phyloP scores from a whole-genome alignment of 2,888 invertebrate genomes.

The Harpagoxenus sublaevis region DNA sequence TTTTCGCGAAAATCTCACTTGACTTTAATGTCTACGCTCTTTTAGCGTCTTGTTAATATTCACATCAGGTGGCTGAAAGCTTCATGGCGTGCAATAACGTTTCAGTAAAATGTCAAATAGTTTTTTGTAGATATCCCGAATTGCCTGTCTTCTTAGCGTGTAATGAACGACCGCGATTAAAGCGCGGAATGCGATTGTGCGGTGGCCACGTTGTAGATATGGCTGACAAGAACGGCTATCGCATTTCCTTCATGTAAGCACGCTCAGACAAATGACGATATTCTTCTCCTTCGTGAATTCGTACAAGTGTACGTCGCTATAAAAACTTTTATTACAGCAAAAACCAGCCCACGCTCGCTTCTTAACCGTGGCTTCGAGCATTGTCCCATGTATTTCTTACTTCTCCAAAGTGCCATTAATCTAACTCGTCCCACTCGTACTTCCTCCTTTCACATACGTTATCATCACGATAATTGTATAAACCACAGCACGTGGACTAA shows the following conservation, averaged over 20 bases:
- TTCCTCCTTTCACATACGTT: background rate
- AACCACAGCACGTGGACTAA: background rate
- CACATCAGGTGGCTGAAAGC: background rate
- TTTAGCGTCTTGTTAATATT: conserved; percentile 6
- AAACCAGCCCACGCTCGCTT: conserved; percentile 18
- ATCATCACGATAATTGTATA: conserved; percentile 21
- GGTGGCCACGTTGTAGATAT: conserved; percentile 2
- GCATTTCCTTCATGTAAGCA: conserved; percentile 38
- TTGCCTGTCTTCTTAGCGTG: conserved; percentile 20
- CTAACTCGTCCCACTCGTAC: background rate
- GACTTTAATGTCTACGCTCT: background rate
- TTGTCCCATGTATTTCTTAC: conserved; percentile 28
- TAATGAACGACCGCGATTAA: conserved; percentile 46
- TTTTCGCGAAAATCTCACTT: background rate
- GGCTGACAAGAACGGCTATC: conserved; percentile 36
- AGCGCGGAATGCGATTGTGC: conserved; percentile 38
- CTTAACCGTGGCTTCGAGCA: background rate
- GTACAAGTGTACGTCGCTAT: conserved; percentile 15
- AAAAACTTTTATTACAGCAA: conserved; percentile 45
- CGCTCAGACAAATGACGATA: conserved; percentile 43
- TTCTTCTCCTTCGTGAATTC: conserved; percentile 32
- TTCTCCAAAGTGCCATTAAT: conserved; percentile 33
- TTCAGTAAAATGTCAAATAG: conserved; percentile 17
- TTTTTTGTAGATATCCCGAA: conserved; percentile 10
- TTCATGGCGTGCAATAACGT: background rate